Conservation (phyloP, 2,113 vertebrate species). For the Copsychus sechellarum region DNA sequence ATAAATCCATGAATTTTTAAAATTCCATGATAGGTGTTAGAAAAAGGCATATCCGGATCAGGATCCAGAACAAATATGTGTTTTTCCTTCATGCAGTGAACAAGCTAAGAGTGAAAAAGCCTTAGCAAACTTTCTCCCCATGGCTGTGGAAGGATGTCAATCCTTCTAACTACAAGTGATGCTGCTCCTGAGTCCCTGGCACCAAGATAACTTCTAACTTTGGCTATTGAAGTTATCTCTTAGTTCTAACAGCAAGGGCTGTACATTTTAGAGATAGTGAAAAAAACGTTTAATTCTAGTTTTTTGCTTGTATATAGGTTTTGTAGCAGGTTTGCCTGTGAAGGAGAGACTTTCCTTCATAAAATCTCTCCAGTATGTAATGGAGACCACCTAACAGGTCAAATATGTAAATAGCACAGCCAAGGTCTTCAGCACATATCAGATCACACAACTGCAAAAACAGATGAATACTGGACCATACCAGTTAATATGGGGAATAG, state of each 20-base stretch:
- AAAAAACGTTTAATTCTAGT: neutral
- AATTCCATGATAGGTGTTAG: neutral
- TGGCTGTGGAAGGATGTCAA: neutral
- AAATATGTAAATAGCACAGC: neutral
- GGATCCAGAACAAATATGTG: neutral
- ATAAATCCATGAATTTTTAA: neutral
- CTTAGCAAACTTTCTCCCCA: neutral
- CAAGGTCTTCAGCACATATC: neutral
- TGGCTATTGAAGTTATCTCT: neutral
- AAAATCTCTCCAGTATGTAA: neutral
- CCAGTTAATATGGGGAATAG: neutral
- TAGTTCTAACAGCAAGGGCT: neutral
- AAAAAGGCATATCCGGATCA: neutral
- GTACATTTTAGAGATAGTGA: neutral
- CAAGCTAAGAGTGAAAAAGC: neutral
- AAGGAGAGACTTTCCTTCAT: neutral
- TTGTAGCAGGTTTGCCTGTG: neutral
- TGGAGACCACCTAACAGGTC: neutral
- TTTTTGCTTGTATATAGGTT: neutral
- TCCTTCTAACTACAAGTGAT: neutral
- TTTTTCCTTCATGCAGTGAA: neutral
- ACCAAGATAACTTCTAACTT: neutral
- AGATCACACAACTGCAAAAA: neutral
- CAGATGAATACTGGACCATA: neutral
- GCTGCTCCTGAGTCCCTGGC: neutral